phyloP scores from a whole-genome alignment of 1,140 invertebrate species.

The Hycleus cichorii region DNA sequence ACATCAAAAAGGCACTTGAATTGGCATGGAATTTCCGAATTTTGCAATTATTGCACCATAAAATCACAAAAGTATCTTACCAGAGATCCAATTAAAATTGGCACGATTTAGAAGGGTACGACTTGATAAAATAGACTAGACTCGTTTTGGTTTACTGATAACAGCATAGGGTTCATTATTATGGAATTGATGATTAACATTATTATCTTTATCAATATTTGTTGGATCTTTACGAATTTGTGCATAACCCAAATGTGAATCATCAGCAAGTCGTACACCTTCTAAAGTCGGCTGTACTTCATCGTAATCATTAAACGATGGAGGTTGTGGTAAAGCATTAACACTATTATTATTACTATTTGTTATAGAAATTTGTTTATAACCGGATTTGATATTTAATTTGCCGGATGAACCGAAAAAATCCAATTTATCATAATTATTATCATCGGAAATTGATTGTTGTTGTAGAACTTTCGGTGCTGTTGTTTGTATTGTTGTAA shows the following conservation, averaged over 20 bases:
- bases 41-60: too few species aligned
- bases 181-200: slow-evolving; percentile 56
- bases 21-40: too few species aligned
- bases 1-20: too few species aligned
- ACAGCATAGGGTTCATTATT: slow-evolving; percentile 73
- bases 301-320: slow-evolving; percentile 58
- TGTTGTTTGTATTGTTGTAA: slow-evolving; percentile 17
- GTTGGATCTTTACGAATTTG: slow-evolving; percentile 58
- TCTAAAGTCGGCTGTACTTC: slow-evolving; percentile 55
- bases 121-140: slow-evolving; percentile 42
- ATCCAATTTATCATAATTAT: slow-evolving; percentile 67
- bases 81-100: too few species aligned
- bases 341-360: slow-evolving; percentile 23
- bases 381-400: slow-evolving; percentile 56
- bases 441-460: slow-evolving; percentile 5
- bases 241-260: slow-evolving; percentile 70
- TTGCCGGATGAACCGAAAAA: slow-evolving; percentile 68
- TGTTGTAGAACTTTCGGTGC: slow-evolving; percentile 33
- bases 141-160: slow-evolving; percentile 71
- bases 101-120: too few species aligned
- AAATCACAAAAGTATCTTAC: too few species aligned
- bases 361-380: slow-evolving; percentile 55
- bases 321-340: slow-evolving; percentile 10
- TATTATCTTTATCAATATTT: slow-evolving; percentile 27
- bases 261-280: slow-evolving; percentile 60